Percentiles rank a stretch among this genome's conserved stretches.
Evolutionary conservation across 2,113 vertebrate species (phyloP).

Genomic region (Nanorana parkeri): DNA sequence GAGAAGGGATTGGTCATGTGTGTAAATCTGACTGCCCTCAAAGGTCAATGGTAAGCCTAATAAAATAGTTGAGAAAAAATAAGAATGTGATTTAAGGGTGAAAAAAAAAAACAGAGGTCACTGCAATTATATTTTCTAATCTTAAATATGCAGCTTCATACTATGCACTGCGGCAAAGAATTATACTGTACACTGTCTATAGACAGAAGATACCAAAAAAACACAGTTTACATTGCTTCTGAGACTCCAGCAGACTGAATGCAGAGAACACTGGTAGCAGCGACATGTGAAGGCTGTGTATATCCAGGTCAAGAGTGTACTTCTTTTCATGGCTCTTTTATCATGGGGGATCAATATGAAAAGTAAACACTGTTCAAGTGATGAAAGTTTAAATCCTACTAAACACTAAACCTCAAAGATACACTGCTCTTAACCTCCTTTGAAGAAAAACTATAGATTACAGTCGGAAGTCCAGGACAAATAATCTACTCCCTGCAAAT

Average conservation of each 20-base stretch:
- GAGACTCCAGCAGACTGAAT: neutral
- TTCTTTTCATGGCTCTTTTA: slow-evolving; percentile 38
- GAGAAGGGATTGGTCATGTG: too few relatives aligned
- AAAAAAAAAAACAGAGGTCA: too few relatives aligned
- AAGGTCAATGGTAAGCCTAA: too few relatives aligned
- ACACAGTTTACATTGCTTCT: neutral
- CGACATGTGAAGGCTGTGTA: slow-evolving; percentile 15
- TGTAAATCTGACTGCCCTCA: too few relatives aligned
- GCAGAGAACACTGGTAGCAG: slow-evolving; percentile 3
- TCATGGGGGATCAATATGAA: slow-evolving; percentile 49
- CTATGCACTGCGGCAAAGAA: too few relatives aligned
- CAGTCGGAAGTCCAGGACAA: slow-evolving; percentile 40
- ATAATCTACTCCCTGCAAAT: slow-evolving; percentile 34
- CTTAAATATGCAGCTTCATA: too few relatives aligned
- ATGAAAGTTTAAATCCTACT: slow-evolving; percentile 49
- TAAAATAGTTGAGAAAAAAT: too few relatives aligned
- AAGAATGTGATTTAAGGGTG: too few relatives aligned
- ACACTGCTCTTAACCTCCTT: slow-evolving; percentile 29
- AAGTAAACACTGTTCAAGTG: slow-evolving; percentile 48
- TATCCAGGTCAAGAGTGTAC: slow-evolving; percentile 4
- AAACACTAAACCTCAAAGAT: slow-evolving; percentile 51
- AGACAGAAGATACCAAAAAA: too few relatives aligned
- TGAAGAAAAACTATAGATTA: slow-evolving; percentile 38
- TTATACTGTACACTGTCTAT: too few relatives aligned
- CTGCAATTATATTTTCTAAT: too few relatives aligned